These are phyloP conservation scores for Epirrhoe tristata DNA, from an alignment of 2,888 invertebrate species.

Conservation along the genomic window DNA sequence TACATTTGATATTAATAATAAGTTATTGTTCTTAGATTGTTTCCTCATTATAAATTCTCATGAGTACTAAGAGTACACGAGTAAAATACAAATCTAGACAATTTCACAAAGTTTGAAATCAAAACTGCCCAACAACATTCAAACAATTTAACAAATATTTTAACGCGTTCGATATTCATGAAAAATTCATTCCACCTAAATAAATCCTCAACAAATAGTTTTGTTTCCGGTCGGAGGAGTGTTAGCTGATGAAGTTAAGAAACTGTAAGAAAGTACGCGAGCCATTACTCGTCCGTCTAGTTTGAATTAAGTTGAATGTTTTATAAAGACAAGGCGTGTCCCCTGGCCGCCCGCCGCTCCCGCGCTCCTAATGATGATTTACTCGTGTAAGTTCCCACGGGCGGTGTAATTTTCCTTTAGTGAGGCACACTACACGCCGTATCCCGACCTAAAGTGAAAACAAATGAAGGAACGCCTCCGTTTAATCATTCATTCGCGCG, in stretches of 20 bases:
- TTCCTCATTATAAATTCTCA: background rate
- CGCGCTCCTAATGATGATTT: slow-evolving; percentile 78
- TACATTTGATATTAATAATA: background rate
- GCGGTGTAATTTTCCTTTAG: slow-evolving; percentile 81
- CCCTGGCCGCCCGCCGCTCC: slow-evolving; percentile 52
- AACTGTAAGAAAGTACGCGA: slow-evolving; percentile 33
- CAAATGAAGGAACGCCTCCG: slow-evolving; percentile 78
- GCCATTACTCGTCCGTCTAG: slow-evolving; percentile 70
- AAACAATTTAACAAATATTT: slow-evolving; percentile 18
- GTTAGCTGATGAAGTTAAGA: slow-evolving; percentile 27
- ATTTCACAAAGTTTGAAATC: slow-evolving; percentile 9
- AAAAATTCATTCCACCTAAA: slow-evolving; percentile 15
- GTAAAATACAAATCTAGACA: background rate
- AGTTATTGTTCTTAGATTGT: background rate
- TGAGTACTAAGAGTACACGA: no score
- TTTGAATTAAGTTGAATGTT: slow-evolving; percentile 81
- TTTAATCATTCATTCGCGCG: slow-evolving; percentile 80
- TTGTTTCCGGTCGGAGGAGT: slow-evolving; percentile 17
- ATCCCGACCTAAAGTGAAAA: slow-evolving; percentile 78
- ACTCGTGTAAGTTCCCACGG: slow-evolving; percentile 74
- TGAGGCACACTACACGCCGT: slow-evolving; percentile 63
- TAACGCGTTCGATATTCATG: slow-evolving; percentile 17
- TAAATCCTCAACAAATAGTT: slow-evolving; percentile 12
- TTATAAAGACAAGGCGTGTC: slow-evolving; percentile 79
- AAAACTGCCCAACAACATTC: slow-evolving; percentile 13